Percentiles rank a stretch among this genome's conserved stretches.
Conservation (phyloP, 2,113 vertebrate species). For the Callocephalon fimbriatum region DNA sequence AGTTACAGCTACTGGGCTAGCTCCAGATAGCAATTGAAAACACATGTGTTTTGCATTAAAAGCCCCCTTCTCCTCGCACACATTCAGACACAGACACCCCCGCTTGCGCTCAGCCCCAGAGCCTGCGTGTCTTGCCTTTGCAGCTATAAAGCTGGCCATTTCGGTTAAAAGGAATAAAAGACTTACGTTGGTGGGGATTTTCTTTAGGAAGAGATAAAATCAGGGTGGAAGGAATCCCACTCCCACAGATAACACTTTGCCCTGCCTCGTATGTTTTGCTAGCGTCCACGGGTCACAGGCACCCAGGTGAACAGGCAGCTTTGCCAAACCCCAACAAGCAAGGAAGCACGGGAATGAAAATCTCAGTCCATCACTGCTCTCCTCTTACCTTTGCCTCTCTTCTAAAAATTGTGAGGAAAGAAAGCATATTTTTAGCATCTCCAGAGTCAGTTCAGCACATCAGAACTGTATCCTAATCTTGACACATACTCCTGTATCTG, state of each 20-base stretch:
- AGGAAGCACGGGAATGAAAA: background rate
- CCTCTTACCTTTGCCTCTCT: constrained; percentile 36
- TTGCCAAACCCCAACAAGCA: background rate
- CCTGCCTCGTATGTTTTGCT: background rate
- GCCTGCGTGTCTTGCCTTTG: background rate
- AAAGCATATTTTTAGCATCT: constrained; percentile 74
- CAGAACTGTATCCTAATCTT: constrained; percentile 55
- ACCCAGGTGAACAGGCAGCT: background rate
- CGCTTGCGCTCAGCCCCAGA: background rate
- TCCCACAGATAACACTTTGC: background rate
- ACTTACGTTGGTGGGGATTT: background rate
- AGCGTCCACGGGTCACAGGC: fast-evolving
- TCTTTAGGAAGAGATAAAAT: background rate
- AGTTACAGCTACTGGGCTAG: constrained; percentile 81
- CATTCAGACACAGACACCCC: background rate
- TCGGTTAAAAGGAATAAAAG: background rate
- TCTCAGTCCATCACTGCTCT: constrained; percentile 12
- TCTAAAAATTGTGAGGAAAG: constrained; percentile 45
- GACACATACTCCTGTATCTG: constrained; percentile 25
- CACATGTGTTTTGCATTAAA: constrained; percentile 85
- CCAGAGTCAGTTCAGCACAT: constrained; percentile 41
- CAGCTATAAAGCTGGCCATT: background rate
- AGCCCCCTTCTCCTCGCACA: constrained; percentile 48
- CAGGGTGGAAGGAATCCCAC: background rate
- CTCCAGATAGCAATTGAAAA: constrained; percentile 85